Percentiles rank a stretch among this genome's conserved stretches.
phyloP scores from a whole-genome alignment of 2,888 invertebrate species.

The Andrena minutula region DNA sequence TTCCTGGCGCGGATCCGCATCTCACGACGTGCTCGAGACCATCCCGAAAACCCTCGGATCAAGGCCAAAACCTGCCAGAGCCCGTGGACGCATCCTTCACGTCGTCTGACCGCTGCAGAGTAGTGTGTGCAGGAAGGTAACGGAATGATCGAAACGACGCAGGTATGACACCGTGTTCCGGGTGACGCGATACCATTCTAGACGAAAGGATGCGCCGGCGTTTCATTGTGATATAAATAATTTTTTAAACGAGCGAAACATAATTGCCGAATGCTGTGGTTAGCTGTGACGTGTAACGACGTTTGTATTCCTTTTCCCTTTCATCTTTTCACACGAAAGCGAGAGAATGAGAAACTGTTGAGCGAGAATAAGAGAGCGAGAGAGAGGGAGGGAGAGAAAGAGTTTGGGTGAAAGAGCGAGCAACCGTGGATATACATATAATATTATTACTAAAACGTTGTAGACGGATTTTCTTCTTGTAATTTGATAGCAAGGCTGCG shows the following conservation, averaged over 20 bases:
- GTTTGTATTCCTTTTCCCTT: conserved; percentile 73
- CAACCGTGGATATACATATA: conserved; percentile 11
- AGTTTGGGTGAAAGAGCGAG: conserved; percentile 15
- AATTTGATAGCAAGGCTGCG: conserved; percentile 43
- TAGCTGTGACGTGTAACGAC: conserved; percentile 78
- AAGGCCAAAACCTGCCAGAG: conserved; percentile 82
- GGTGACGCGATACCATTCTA: conserved; percentile 47
- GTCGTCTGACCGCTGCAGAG: conserved; percentile 41
- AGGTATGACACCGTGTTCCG: conserved; percentile 56
- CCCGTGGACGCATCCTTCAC: conserved; percentile 76
- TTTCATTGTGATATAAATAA: conserved; percentile 83
- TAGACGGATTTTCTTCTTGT: conserved; percentile 37
- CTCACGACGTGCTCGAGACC: conserved; percentile 72
- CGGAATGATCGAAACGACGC: background rate
- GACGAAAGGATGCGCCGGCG: conserved; percentile 78
- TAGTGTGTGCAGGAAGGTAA: conserved; percentile 11
- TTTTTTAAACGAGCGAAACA: conserved; percentile 78
- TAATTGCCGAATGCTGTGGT: conserved; percentile 79
- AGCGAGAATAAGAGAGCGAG: background rate
- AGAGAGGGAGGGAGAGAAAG: conserved; percentile 24
- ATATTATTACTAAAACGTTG: conserved; percentile 10
- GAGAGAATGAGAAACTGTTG: conserved; percentile 12
- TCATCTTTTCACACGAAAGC: conserved; percentile 50
- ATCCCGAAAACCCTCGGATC: conserved; percentile 74
- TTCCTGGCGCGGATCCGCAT: conserved; percentile 63